A percentile compares a stretch with the other conserved stretches of the same genome.
phyloP scores from a whole-genome alignment of 2,888 invertebrate genomes.

The Idaea aversata region DNA sequence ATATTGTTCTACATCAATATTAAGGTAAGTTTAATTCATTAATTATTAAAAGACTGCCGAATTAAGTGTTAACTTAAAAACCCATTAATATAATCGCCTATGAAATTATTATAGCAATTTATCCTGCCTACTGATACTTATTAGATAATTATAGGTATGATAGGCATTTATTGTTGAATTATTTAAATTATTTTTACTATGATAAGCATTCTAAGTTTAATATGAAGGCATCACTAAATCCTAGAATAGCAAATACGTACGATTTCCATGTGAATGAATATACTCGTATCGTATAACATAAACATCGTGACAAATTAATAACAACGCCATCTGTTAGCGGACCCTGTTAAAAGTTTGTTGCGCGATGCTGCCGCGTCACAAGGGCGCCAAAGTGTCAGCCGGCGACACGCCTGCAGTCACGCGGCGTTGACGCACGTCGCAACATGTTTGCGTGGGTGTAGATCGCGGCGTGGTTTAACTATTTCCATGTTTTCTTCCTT shows the following conservation, averaged over 20 bases:
- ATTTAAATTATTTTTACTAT: not conserved
- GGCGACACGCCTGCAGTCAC: slow-evolving; percentile 76
- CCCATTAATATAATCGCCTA: not conserved
- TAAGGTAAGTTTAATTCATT: slow-evolving; percentile 21
- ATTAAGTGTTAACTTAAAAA: not conserved
- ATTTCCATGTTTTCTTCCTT: slow-evolving; percentile 64
- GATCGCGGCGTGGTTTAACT: slow-evolving; percentile 69
- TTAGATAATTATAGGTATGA: not conserved
- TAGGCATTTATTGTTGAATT: not conserved
- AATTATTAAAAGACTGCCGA: not conserved
- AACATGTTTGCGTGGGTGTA: slow-evolving; percentile 74
- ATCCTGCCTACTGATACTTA: not conserved
- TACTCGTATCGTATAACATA: slow-evolving; percentile 7
- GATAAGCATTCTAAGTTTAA: not conserved
- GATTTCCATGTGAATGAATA: slow-evolving; percentile 1
- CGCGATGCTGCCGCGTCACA: slow-evolving; percentile 32
- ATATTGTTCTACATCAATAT: slow-evolving; percentile 5
- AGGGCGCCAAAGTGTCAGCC: slow-evolving; percentile 71
- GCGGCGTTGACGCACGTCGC: slow-evolving; percentile 77
- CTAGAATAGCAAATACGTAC: slow-evolving; percentile 10
- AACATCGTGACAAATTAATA: slow-evolving; percentile 16
- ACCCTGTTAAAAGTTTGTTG: slow-evolving; percentile 38
- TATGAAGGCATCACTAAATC: not conserved
- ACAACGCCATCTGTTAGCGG: slow-evolving; percentile 57
- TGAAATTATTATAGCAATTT: not conserved